A percentile compares a stretch with the other conserved stretches of the same genome.
phyloP scores from a whole-genome alignment of 2,888 invertebrate genomes.

The Nasonovia ribisnigri region DNA sequence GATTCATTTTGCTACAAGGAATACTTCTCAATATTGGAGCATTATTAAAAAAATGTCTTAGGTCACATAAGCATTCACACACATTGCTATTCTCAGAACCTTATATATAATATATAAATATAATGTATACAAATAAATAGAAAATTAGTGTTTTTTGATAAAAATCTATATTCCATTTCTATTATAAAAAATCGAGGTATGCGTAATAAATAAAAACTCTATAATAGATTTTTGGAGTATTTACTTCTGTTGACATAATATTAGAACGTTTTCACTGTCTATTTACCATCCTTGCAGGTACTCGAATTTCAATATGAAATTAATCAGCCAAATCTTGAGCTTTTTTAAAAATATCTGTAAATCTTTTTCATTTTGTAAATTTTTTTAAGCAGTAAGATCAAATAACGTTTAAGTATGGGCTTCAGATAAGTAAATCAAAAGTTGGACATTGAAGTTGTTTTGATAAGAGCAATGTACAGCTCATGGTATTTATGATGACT shows the following conservation, averaged over 20 bases:
- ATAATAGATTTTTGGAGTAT: neutral
- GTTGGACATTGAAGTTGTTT: constrained; percentile 17
- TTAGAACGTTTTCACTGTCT: neutral
- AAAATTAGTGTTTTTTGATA: too few species aligned
- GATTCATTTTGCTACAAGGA: neutral
- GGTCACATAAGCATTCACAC: neutral
- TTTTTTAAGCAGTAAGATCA: neutral
- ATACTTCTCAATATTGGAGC: neutral
- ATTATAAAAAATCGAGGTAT: neutral
- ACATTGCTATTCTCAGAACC: neutral
- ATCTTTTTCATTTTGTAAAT: neutral
- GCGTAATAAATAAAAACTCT: neutral
- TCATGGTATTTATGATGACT: constrained; percentile 4
- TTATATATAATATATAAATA: neutral
- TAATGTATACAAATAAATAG: neutral
- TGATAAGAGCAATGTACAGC: neutral
- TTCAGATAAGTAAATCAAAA: neutral
- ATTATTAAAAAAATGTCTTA: neutral
- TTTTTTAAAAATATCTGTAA: neutral
- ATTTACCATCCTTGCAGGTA: neutral
- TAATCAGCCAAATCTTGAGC: neutral
- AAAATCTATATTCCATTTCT: neutral
- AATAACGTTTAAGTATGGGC: neutral
- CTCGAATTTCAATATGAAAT: neutral
- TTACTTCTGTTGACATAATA: neutral